Conservation (phyloP, 2,113 vertebrate species). For the Cnemophilus loriae region DNA sequence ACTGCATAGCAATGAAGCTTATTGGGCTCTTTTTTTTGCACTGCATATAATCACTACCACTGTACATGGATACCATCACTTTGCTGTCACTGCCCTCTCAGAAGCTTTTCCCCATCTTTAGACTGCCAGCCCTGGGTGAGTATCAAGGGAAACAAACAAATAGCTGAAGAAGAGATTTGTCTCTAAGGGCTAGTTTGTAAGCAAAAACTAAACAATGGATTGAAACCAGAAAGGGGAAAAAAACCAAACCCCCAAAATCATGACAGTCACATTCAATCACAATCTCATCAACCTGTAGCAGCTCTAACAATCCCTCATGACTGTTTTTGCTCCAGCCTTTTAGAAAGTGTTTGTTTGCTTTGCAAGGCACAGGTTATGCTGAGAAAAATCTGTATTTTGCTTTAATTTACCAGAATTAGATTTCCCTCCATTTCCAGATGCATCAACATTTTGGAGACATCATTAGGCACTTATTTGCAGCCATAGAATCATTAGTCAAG, state of each 20-base stretch:
- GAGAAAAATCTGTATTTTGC: not conserved
- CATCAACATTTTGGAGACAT: slow-evolving; percentile 6
- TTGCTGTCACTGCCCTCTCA: not conserved
- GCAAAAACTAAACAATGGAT: not conserved
- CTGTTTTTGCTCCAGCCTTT: not conserved
- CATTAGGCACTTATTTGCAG: not conserved
- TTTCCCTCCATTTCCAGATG: not conserved
- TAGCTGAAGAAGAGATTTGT: not conserved
- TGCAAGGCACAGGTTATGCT: not conserved
- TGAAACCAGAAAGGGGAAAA: not conserved
- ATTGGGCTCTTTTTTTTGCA: not conserved
- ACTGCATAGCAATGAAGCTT: not conserved
- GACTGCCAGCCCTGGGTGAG: not conserved
- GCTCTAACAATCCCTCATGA: not conserved
- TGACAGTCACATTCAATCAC: not conserved
- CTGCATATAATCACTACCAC: not conserved
- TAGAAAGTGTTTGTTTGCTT: not conserved
- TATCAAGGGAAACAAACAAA: not conserved
- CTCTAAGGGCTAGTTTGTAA: not conserved
- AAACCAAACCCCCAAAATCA: not conserved
- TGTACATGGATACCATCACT: accelerated
- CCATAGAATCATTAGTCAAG: not conserved
- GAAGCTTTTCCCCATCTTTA: not conserved
- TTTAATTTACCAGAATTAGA: slow-evolving; percentile 14
- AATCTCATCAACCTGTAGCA: not conserved